Evolutionary conservation across 2,113 vertebrate species (phyloP), one percentile per base, ranked within the genome.

Genomic region (Phylloscopus trochiloides): DNA sequence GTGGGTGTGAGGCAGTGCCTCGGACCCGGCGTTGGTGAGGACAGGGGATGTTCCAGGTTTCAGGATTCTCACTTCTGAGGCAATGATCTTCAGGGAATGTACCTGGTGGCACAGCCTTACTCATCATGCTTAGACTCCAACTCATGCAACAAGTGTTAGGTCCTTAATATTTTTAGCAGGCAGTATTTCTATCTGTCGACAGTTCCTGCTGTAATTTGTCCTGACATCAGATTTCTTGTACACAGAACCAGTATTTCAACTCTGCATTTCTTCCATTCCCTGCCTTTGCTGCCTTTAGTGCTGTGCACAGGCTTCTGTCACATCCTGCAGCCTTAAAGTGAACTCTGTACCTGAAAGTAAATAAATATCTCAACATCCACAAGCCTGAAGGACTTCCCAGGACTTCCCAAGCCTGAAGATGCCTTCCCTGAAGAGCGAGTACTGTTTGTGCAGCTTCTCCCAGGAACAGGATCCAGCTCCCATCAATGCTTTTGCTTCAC

Each of bases 1-100:
- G 0, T 31, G 17, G 4, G 59, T 45, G 51, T 52, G 36, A 67
- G 76, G 65, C 67, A 15, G 65, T 28, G 14, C 22, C 51, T 70
- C 0, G 0, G 51, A n/a, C 50, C 45, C 3, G 6, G 26, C 29
- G 24, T 12, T 78, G 42, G 51, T 26, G 31, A 36, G 65, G 57
- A 32, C 54, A n/a, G 67, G 26, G 6, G 29, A 21, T 4, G 2
- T 40, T 45, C 36, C 40, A 25, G 75, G 18, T 86, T 71, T 75
- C 43, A 59, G 10, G n/a, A 26, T 26, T 59, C n/a, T 59, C 22
- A 18, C 32, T 57, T 75, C 63, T 50, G 20, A 63, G 50, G 42
- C n/a, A 61, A 1, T 32, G 48, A 48, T 87, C 55, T 83, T 29
- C 29, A 47, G 43, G n/a, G 51, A 34, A 13, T 13, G 34, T 40